phyloP scores from a whole-genome alignment of 2,888 invertebrate genomes.

The Philonicus albiceps region DNA sequence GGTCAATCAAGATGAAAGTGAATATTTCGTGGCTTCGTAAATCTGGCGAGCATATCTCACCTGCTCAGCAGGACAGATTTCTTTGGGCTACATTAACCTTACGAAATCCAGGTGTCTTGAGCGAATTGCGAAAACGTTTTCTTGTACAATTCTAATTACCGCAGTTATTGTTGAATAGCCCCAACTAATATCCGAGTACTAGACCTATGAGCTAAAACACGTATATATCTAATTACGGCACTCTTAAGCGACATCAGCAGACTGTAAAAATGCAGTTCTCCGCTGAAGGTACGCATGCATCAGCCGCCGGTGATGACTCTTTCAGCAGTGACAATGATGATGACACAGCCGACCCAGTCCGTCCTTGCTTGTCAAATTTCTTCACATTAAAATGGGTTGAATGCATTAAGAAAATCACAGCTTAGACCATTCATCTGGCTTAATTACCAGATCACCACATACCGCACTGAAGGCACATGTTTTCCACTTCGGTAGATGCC shows the following conservation, averaged over 20 bases:
- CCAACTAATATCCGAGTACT: not conserved
- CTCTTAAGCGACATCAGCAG: not conserved
- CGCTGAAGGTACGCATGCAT: not conserved
- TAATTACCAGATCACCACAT: constrained; percentile 16
- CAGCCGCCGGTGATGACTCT: not conserved
- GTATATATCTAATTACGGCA: constrained; percentile 19
- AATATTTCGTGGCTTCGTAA: not conserved
- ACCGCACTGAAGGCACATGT: not conserved
- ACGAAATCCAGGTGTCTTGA: constrained; percentile 12
- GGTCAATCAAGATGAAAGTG: constrained; percentile 26
- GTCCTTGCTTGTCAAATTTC: constrained; percentile 40
- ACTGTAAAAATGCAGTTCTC: not conserved
- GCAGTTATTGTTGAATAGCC: not conserved
- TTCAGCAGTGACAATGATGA: not conserved
- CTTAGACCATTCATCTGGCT: not conserved
- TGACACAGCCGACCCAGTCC: constrained; percentile 7
- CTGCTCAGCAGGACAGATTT: not conserved
- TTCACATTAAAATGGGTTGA: constrained; percentile 32
- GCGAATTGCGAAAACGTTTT: not conserved
- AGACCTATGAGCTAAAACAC: not conserved
- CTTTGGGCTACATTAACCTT: not conserved
- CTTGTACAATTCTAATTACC: constrained; percentile 24
- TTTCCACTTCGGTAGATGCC: not conserved
- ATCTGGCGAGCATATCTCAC: not conserved
- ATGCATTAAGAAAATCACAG: constrained; percentile 33